A percentile compares a stretch with the other conserved stretches of the same genome.
Conservation (phyloP, 1,140 invertebrate species). For the Drosophila simulans region DNA sequence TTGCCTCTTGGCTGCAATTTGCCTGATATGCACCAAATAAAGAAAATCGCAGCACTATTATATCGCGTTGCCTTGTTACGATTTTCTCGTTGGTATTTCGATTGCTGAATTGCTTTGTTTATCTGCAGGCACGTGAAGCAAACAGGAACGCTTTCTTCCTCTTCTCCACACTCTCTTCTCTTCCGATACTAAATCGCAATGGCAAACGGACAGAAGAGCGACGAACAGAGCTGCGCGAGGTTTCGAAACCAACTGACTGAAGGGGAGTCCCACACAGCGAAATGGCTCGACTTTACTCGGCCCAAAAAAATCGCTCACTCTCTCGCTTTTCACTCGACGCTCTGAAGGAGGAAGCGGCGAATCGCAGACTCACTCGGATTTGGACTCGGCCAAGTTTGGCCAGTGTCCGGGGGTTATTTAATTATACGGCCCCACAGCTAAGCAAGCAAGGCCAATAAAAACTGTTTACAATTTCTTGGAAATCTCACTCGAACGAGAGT, state of each 20-base stretch:
- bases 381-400: slow-evolving; percentile 15
- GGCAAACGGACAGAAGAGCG: slow-evolving; percentile 18
- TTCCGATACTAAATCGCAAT: slow-evolving; percentile 11
- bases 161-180: slow-evolving; percentile 8
- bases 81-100: slow-evolving; percentile 20
- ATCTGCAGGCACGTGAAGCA: slow-evolving; percentile 67
- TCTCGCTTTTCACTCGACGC: slow-evolving; percentile 29
- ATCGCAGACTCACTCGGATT: slow-evolving; percentile 48
- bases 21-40: slow-evolving; percentile 16
- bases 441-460: slow-evolving; percentile 12
- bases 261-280: slow-evolving; percentile 36
- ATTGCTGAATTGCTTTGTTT: slow-evolving; percentile 41
- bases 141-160: slow-evolving; percentile 30
- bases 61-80: slow-evolving; percentile 15
- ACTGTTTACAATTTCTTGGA: slow-evolving; percentile 33
- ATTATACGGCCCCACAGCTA: slow-evolving; percentile 34
- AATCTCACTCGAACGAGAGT: slow-evolving; percentile 27
- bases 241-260: slow-evolving; percentile 69
- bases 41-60: slow-evolving; percentile 22
- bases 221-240: slow-evolving; percentile 65
- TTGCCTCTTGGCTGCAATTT: background rate
- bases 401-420: slow-evolving; percentile 42
- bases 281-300: slow-evolving; percentile 33
- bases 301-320: slow-evolving; percentile 7
- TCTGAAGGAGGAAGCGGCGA: background rate